Conservation (phyloP, 2,113 vertebrate genomes). For the Varanus komodoensis region DNA sequence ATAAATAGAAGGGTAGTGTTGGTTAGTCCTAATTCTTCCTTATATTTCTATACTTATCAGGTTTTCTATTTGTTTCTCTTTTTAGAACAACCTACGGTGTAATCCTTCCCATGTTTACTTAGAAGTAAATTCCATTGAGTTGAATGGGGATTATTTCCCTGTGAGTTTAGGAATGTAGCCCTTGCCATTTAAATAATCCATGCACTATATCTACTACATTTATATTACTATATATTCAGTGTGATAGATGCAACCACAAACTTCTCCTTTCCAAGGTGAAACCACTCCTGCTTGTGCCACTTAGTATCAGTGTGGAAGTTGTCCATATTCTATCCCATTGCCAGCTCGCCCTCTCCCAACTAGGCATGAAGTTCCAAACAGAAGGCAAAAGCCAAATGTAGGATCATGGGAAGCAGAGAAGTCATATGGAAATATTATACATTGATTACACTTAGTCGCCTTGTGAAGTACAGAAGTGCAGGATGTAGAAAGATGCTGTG, state of each 20-base stretch:
- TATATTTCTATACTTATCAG: not conserved
- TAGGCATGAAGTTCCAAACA: not conserved
- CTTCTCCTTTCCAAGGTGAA: not conserved
- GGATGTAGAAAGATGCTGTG: no score
- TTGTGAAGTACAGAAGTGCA: no score
- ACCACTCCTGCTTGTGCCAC: not conserved
- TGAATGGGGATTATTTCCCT: not conserved
- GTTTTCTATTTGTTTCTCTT: not conserved
- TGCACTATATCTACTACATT: no score
- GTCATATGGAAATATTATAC: not conserved
- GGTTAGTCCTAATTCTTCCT: not conserved
- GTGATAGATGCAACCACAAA: not conserved
- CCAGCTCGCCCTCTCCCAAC: not conserved
- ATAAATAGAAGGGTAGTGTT: not conserved
- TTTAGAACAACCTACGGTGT: not conserved
- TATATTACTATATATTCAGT: not conserved
- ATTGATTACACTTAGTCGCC: not conserved
- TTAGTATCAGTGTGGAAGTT: not conserved
- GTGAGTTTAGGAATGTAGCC: not conserved
- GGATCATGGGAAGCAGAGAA: not conserved
- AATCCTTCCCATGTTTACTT: not conserved
- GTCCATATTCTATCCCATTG: not conserved
- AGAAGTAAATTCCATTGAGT: not conserved
- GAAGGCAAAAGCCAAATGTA: not conserved
- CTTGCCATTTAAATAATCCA: not conserved